Evolutionary conservation across 2,888 invertebrate genomes (phyloP).

Genomic region (Andrena bicolor): DNA sequence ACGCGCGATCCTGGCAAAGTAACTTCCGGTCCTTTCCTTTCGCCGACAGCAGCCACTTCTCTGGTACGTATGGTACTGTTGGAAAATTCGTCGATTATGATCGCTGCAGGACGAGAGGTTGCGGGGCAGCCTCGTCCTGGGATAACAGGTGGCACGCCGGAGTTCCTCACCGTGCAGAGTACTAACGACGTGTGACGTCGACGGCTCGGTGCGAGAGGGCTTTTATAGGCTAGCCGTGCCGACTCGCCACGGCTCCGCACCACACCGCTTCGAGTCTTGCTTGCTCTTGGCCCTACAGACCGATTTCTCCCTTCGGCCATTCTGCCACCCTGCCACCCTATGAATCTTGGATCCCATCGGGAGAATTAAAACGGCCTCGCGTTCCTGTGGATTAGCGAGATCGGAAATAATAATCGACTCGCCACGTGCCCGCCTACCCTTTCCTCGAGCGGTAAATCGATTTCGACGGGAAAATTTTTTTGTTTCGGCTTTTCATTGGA

Average conservation of each 20-base stretch:
- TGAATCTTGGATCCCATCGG: not conserved
- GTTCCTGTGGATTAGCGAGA: no score
- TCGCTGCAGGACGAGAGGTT: constrained; percentile 6
- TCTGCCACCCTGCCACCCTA: not conserved
- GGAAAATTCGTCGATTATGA: not conserved
- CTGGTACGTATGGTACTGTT: not conserved
- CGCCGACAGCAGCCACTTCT: not conserved
- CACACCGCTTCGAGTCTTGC: constrained; percentile 56
- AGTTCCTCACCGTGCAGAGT: constrained; percentile 79
- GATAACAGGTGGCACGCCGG: constrained; percentile 71
- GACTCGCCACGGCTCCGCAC: constrained; percentile 66
- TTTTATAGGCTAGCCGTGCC: constrained; percentile 79
- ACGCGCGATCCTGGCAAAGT: constrained; percentile 19
- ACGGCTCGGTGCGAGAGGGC: constrained; percentile 77
- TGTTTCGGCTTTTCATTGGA: no score
- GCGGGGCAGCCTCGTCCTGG: constrained; percentile 18
- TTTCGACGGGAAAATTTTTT: no score
- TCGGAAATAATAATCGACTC: no score
- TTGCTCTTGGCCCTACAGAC: constrained; percentile 52
- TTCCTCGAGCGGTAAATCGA: no score
- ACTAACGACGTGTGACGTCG: constrained; percentile 82
- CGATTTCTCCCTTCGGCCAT: constrained; percentile 48
- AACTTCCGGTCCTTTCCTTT: constrained; percentile 33
- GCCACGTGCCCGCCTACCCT: no score
- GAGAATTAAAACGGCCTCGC: no score